A percentile compares a stretch with the other conserved stretches of the same genome.
Conservation (phyloP, 2,888 invertebrate species). For the Meghimatium bilineatum region DNA sequence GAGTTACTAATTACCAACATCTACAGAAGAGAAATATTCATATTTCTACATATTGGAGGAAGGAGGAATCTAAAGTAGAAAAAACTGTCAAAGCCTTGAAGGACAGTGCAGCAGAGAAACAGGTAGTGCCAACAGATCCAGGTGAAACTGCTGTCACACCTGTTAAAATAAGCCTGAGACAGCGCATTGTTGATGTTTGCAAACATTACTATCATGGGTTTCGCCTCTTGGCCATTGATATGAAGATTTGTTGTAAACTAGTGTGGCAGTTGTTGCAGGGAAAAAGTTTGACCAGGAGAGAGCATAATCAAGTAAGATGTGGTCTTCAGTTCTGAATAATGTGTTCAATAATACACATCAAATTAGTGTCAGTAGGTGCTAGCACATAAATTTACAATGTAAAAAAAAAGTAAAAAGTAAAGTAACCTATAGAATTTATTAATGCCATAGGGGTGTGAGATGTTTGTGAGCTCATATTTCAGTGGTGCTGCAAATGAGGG, state of each 20-base stretch:
- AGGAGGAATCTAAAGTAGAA: conserved; percentile 88
- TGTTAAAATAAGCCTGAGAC: conserved; percentile 83
- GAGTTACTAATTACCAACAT: background rate
- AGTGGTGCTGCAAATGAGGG: too few species aligned
- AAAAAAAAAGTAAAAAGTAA: too few species aligned
- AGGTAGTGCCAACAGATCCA: conserved; percentile 1
- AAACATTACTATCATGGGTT: conserved; percentile 98
- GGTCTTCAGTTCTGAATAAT: too few species aligned
- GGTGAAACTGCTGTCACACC: conserved; percentile 61
- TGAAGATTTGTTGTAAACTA: conserved; percentile 88
- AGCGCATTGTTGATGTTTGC: conserved; percentile 87
- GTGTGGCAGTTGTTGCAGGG: conserved; percentile 90
- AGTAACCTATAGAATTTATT: too few species aligned
- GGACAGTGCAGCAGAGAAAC: conserved; percentile 76
- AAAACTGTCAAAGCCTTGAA: conserved; percentile 91
- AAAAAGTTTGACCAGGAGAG: conserved; percentile 88
- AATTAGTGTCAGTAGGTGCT: too few species aligned
- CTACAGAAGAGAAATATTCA: conserved; percentile 54
- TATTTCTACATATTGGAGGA: conserved; percentile 51
- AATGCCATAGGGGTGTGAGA: too few species aligned
- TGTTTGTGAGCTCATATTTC: too few species aligned
- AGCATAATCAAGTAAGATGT: conserved; percentile 85
- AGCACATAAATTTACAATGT: too few species aligned
- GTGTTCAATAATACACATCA: too few species aligned
- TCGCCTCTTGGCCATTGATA: conserved; percentile 91